These are phyloP conservation scores for Drosophila dunni DNA, from an alignment of 1,140 invertebrate species.

Conservation along the genomic window DNA sequence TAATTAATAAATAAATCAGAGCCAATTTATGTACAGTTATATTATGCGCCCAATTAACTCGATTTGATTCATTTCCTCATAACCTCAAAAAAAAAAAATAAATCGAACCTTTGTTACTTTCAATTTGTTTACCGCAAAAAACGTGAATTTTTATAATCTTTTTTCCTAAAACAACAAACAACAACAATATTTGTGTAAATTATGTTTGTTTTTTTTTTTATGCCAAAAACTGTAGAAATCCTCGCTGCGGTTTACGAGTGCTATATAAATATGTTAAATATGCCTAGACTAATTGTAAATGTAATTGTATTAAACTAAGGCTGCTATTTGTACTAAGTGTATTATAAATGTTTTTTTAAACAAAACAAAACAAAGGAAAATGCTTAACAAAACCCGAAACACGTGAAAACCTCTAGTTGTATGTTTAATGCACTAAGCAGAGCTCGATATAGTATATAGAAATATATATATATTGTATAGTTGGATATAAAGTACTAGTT, in stretches of 20 bases:
- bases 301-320: constrained; percentile 49
- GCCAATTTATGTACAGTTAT: constrained; percentile 21
- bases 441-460: constrained; percentile 60
- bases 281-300: constrained; percentile 28
- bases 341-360: constrained; percentile 66
- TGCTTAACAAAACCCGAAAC: constrained; percentile 30
- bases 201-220: constrained; percentile 37
- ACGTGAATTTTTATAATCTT: not conserved
- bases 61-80: constrained; percentile 46
- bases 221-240: constrained; percentile 59
- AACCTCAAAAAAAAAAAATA: constrained; percentile 28
- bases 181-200: constrained; percentile 17
- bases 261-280: constrained; percentile 37
- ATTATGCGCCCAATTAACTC: constrained; percentile 47
- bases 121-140: not conserved
- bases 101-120: not conserved
- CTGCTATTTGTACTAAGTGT: constrained; percentile 61
- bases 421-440: constrained; percentile 62
- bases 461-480: constrained; percentile 62
- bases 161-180: not conserved
- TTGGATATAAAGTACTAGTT: constrained; percentile 67
- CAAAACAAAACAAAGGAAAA: constrained; percentile 13
- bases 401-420: constrained; percentile 57
- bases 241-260: constrained; percentile 49
- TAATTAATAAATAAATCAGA: constrained; percentile 21